Evolutionary conservation across 1,140 invertebrate species (phyloP).

Genomic region (Aphidius ervi): DNA sequence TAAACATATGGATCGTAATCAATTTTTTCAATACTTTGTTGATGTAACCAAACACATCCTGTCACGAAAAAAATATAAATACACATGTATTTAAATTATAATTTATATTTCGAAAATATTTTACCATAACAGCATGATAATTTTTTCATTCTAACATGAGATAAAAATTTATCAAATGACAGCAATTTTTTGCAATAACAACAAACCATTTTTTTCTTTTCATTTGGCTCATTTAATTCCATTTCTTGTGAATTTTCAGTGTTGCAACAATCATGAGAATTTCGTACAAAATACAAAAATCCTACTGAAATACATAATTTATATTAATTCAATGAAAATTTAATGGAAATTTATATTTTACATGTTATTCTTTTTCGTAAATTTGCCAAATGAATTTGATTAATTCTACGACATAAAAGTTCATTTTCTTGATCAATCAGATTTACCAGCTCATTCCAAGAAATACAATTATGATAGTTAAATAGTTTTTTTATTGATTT

Average conservation of each 20-base stretch:
- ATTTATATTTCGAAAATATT: constrained; percentile 25
- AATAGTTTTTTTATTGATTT: constrained; percentile 57
- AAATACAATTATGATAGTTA: constrained; percentile 52
- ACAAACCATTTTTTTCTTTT: constrained; percentile 28
- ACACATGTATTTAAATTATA: constrained; percentile 13
- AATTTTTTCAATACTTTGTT: constrained; percentile 32
- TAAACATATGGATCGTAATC: constrained; percentile 57
- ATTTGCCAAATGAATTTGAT: constrained; percentile 51
- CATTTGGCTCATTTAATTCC: constrained; percentile 26
- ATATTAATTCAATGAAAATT: neutral
- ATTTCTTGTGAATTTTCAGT: constrained; percentile 11
- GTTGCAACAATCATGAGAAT: constrained; percentile 31
- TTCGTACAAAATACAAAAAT: constrained; percentile 34
- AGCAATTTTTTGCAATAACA: constrained; percentile 25
- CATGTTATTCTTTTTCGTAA: constrained; percentile 56
- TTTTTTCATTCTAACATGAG: constrained; percentile 36
- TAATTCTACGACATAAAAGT: constrained; percentile 54
- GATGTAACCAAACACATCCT: constrained; percentile 39
- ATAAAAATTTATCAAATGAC: constrained; percentile 20
- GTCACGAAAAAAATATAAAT: constrained; percentile 13
- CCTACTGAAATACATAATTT: constrained; percentile 24
- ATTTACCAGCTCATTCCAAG: constrained; percentile 55
- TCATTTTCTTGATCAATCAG: constrained; percentile 62
- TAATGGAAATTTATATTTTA: constrained; percentile 25
- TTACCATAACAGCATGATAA: constrained; percentile 32